A percentile compares a stretch with the other conserved stretches of the same genome.
Evolutionary conservation across 2,888 invertebrate genomes (phyloP).

Genomic region (Trichacis sp.): DNA sequence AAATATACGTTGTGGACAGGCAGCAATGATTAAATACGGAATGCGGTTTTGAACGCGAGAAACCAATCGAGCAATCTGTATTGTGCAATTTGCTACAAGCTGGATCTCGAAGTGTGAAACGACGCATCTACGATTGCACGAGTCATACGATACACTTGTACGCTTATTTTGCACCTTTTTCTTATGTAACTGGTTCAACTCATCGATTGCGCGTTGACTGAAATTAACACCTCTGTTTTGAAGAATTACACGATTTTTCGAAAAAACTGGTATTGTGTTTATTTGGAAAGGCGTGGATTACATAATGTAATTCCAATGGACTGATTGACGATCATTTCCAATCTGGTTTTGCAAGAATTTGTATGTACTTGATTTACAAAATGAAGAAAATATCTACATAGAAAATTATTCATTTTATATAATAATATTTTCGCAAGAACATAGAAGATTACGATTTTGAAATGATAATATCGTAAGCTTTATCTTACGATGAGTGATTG

Average conservation of each 20-base stretch:
- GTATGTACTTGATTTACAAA: too few species aligned
- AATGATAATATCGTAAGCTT: too few species aligned
- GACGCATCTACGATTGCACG: conserved; percentile 38
- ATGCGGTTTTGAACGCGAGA: conserved; percentile 61
- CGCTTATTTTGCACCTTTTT: not conserved
- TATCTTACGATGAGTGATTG: too few species aligned
- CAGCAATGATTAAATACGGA: conserved; percentile 59
- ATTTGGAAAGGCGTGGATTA: too few species aligned
- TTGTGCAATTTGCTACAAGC: conserved; percentile 38
- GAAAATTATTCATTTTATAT: too few species aligned
- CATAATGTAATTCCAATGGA: too few species aligned
- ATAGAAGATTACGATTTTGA: too few species aligned
- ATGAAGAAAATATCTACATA: too few species aligned
- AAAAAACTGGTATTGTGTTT: not conserved
- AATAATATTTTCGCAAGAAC: too few species aligned
- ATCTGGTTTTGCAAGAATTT: too few species aligned
- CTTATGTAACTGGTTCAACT: not conserved
- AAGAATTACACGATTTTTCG: not conserved
- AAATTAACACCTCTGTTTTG: too few species aligned
- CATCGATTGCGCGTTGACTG: not conserved
- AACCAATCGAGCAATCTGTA: conserved; percentile 33
- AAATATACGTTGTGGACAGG: conserved; percentile 50
- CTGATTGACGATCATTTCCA: too few species aligned
- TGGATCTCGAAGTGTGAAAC: conserved; percentile 34
- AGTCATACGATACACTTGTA: conserved; percentile 34